These are phyloP conservation scores for Henricia sp. DNA, from an alignment of 53 echinoderm and acorn worm species.

Conservation along the genomic window DNA sequence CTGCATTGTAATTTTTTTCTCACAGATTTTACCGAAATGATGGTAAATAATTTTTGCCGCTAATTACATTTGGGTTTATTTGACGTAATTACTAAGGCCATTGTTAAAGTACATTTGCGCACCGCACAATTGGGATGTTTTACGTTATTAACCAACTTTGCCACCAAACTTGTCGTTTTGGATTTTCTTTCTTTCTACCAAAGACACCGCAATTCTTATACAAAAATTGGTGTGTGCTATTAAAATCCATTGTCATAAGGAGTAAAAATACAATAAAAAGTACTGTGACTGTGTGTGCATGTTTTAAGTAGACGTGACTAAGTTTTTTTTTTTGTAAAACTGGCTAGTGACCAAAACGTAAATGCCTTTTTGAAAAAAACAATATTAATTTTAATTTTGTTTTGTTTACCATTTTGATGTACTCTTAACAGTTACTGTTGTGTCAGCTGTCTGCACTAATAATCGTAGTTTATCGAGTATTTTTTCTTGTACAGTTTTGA, in stretches of 20 bases:
- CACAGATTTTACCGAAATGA: too few relatives aligned
- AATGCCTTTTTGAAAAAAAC: neutral
- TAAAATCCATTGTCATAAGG: neutral
- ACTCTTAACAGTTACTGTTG: neutral
- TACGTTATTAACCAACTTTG: too few relatives aligned
- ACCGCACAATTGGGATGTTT: too few relatives aligned
- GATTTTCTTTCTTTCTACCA: neutral
- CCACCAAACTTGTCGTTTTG: too few relatives aligned
- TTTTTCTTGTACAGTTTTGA: too few relatives aligned
- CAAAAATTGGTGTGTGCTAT: neutral
- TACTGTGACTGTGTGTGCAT: neutral
- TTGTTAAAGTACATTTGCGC: too few relatives aligned
- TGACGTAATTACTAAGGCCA: too few relatives aligned
- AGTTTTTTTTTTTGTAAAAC: neutral
- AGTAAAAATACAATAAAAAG: neutral
- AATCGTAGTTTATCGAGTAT: neutral
- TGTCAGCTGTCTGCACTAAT: too few relatives aligned
- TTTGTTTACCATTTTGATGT: neutral
- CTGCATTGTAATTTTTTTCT: too few relatives aligned
- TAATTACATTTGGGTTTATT: too few relatives aligned
- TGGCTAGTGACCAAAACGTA: neutral
- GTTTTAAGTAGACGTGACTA: neutral
- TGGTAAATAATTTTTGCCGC: too few relatives aligned
- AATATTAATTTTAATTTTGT: neutral
- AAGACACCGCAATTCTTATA: neutral